These are phyloP conservation scores for Lytechinus pictus DNA, from an alignment of 35 echinoderm and acorn worm genomes.

Conservation along the genomic window DNA sequence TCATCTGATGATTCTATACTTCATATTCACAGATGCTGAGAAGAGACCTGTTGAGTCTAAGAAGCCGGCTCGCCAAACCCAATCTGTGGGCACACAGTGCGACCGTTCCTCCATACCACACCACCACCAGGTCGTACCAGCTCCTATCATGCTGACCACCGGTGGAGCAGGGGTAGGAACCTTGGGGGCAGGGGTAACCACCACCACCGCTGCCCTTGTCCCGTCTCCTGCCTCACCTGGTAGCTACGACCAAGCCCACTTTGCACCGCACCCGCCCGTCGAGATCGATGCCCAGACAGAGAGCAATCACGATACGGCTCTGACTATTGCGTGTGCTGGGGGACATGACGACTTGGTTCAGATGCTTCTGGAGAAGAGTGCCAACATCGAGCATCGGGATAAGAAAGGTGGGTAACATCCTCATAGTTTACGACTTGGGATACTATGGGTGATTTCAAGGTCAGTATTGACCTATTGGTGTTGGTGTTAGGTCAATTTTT, in stretches of 20 bases:
- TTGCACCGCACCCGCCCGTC: constrained; percentile 88
- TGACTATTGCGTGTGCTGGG: constrained; percentile 94
- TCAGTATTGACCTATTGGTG: too few relatives aligned
- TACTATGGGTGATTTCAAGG: too few relatives aligned
- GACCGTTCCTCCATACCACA: constrained; percentile 69
- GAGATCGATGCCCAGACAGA: constrained; percentile 99
- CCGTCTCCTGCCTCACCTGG: constrained; percentile 70
- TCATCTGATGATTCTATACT: background rate
- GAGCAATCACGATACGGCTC: constrained; percentile 98
- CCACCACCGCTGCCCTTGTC: constrained; percentile 40
- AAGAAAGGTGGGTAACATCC: constrained; percentile 71
- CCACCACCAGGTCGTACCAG: constrained; percentile 25
- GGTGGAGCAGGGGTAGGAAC: constrained; percentile 31
- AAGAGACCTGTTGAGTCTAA: constrained; percentile 54
- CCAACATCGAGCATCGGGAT: constrained; percentile 90
- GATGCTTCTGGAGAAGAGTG: constrained; percentile 85
- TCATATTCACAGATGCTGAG: constrained; percentile 45
- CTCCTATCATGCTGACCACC: constrained; percentile 67
- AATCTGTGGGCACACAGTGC: constrained; percentile 97
- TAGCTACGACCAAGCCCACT: constrained; percentile 66
- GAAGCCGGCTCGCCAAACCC: constrained; percentile 85
- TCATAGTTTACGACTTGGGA: too few relatives aligned
- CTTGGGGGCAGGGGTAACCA: constrained; percentile 29
- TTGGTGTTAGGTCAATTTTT: too few relatives aligned
- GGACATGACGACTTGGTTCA: constrained; percentile 93